These are phyloP conservation scores for Neria commutata DNA, from an alignment of 2,888 invertebrate genomes.

Conservation along the genomic window DNA sequence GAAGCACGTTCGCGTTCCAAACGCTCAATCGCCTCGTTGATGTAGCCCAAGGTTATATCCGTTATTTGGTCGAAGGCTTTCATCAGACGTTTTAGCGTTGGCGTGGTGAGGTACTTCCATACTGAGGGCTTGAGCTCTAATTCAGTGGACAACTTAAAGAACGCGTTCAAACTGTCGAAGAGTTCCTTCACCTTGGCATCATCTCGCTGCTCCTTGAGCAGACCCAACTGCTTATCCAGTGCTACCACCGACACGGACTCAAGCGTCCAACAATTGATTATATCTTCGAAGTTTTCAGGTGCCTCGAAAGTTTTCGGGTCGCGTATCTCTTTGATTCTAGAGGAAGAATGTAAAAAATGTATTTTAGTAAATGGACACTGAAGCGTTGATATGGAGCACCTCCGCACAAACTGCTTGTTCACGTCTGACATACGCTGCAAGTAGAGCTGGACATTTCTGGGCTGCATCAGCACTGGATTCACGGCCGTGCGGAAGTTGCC, in stretches of 20 bases:
- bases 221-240: slow-evolving; percentile 55
- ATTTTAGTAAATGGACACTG: too few relatives aligned
- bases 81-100: slow-evolving; percentile 42
- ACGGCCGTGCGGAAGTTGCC: slow-evolving; percentile 69
- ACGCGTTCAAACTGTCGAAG: slow-evolving; percentile 28
- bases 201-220: slow-evolving; percentile 33
- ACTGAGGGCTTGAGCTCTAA: slow-evolving; percentile 45
- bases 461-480: slow-evolving; percentile 70
- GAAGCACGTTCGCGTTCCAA: slow-evolving; percentile 27
- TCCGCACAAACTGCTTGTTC: slow-evolving; percentile 50
- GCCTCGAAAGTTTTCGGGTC: slow-evolving; percentile 53
- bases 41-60: slow-evolving; percentile 45
- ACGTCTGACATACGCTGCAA: slow-evolving; percentile 63
- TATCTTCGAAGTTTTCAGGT: slow-evolving; percentile 62
- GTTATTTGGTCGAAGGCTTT: slow-evolving; percentile 42
- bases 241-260: slow-evolving; percentile 64
- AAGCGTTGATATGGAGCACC: slow-evolving; percentile 26
- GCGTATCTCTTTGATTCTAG: slow-evolving; percentile 54
- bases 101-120: slow-evolving; percentile 41
- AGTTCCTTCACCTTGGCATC: slow-evolving; percentile 36
- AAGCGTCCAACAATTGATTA: slow-evolving; percentile 66
- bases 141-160: slow-evolving; percentile 31
- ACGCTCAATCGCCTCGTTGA: slow-evolving; percentile 53
- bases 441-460: slow-evolving; percentile 65
- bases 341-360: not conserved